Evolutionary conservation across 2,113 vertebrate genomes (phyloP).

Genomic region (Mugil cephalus): DNA sequence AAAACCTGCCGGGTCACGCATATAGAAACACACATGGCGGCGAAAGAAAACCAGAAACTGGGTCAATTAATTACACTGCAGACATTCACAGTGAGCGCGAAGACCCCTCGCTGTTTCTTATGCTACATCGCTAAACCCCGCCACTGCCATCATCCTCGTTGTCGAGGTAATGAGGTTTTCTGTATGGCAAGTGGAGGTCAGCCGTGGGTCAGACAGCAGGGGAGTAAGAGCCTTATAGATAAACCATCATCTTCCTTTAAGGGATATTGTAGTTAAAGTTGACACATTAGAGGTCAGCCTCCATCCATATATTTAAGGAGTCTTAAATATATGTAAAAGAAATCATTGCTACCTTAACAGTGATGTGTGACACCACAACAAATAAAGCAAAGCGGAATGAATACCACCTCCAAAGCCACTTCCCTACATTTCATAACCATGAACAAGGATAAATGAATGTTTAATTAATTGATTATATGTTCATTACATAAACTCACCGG

Average conservation of each 20-base stretch:
- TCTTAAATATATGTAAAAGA: too few species aligned
- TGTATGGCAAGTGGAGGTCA: constrained; percentile 58
- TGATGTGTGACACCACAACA: too few species aligned
- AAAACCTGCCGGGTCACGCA: background rate
- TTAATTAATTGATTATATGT: too few species aligned
- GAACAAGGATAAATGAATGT: background rate
- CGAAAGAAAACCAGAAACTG: constrained; percentile 33
- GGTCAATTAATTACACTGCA: constrained; percentile 55
- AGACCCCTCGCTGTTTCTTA: constrained; percentile 55
- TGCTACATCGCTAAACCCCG: constrained; percentile 35
- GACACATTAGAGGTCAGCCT: background rate
- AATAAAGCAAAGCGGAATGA: background rate
- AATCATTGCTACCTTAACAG: too few species aligned
- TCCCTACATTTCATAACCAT: background rate
- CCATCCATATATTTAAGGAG: too few species aligned
- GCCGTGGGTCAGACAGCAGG: constrained; percentile 64
- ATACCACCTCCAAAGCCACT: background rate
- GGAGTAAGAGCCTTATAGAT: constrained; percentile 45
- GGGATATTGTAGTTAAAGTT: background rate
- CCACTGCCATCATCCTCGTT: constrained; percentile 53
- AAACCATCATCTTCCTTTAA: constrained; percentile 13
- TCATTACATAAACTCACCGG: too few species aligned
- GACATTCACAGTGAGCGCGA: constrained; percentile 44
- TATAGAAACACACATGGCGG: background rate
- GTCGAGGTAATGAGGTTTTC: constrained; percentile 45